These are phyloP conservation scores for Apodemus speciosus DNA, from an alignment of 2,113 vertebrate genomes.

Conservation along the genomic window DNA sequence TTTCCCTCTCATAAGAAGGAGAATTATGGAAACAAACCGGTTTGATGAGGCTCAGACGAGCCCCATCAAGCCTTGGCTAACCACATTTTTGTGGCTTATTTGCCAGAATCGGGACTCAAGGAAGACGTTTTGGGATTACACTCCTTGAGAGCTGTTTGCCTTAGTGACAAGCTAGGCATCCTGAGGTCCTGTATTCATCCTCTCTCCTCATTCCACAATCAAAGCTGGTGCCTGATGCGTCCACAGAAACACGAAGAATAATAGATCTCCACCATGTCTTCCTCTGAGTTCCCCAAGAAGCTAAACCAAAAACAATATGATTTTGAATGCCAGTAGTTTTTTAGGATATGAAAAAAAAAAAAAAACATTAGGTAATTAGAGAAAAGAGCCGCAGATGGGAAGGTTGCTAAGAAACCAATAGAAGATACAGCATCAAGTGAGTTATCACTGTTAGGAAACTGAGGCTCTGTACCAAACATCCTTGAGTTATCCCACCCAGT, in stretches of 20 bases:
- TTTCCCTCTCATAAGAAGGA: constrained; percentile 31
- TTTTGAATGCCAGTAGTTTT: neutral
- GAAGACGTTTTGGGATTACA: neutral
- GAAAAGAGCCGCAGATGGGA: neutral
- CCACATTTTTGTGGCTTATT: neutral
- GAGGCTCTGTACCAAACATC: neutral
- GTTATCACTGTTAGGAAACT: neutral
- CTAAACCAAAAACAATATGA: neutral
- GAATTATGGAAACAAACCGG: constrained; percentile 37
- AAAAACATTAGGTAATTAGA: neutral
- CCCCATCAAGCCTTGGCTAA: constrained; percentile 29
- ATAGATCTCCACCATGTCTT: neutral
- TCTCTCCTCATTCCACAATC: neutral
- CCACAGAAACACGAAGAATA: neutral
- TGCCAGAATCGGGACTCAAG: neutral
- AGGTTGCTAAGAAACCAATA: neutral
- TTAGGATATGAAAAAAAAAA: constrained; percentile 42
- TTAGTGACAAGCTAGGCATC: neutral
- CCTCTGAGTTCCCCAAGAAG: neutral
- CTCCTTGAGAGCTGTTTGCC: neutral
- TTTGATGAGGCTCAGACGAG: constrained; percentile 5
- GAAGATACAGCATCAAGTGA: neutral
- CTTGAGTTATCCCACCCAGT: neutral
- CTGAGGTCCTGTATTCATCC: neutral
- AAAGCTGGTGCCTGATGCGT: neutral